Base-by-base conservation (phyloP, 53 echinoderm and acorn worm genomes). In the Glandiceps talaboti region DNA sequence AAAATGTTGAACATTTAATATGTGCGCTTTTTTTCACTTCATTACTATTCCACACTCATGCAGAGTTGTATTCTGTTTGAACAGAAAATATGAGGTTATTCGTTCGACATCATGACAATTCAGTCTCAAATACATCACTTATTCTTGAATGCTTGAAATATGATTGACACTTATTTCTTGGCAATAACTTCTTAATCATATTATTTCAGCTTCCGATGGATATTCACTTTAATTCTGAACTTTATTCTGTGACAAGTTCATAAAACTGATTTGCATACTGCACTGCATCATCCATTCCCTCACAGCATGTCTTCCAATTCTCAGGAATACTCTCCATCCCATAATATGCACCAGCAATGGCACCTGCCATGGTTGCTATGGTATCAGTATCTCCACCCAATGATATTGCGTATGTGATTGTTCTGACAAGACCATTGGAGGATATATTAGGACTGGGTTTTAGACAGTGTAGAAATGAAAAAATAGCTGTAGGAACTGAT, bases 341-440 rank as follows among this genome's bases (percentile, higher is more conserved):
- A 74, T 94, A 88, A 32, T 86, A 94, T 1, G 99, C 99, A 31
- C 99, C 99, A 0, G 91, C 99, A 14, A 99, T 94, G 76, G 99
- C 99, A 29, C 99, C 99, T 0, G 99, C 99, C 99, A 99, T 99
- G 10, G 91, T 87, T 28, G 87, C 99, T 27, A 99, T 99, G 25
- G 99, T 99, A 75, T 99, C 99, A 0, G 99, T 99, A 79, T 99
- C 99, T 25, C 99, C 99, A 31, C 89, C 91, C 27, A 99, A 77
- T 1, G 99, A 85, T 29, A 99, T 91, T 28, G 99, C 99, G 45
- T 99, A 99, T 29, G 86, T 77, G 29, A 99, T 85, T 14, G 99
- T 99, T 30, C 94, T 87, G 32, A 94, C 92, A 75, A 99, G 76
- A 20, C 79, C 73, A 78, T 86, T 94, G 0, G 76, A 32, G 0